Evolutionary conservation across 2,888 invertebrate species (phyloP), one percentile per base, ranked within the genome.

Genomic region (Limenitis camilla): DNA sequence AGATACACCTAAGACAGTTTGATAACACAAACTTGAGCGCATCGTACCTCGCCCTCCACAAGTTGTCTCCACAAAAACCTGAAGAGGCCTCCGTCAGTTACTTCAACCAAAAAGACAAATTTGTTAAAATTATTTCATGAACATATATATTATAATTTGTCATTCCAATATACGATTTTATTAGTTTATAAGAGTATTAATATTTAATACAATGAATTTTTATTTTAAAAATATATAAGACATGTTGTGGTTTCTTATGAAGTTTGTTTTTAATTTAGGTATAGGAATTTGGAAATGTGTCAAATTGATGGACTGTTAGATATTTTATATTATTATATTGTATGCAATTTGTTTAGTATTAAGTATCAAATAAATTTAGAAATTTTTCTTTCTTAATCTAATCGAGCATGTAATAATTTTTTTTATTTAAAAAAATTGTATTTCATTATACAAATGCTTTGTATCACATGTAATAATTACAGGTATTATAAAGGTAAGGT

Each of bases 1-100:
- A 93, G 92, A 92, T 93, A 61, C 93, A 93, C 74, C 78, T 93
- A 57, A 81, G 93, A 53, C 92, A 92, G 67, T 94, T 93, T 73
- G 92, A 93, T 63, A 89, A 84, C 30, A 91, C 92, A 1, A 81
- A 86, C 49, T 72, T 84, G 30, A 85, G 90, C 11, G 89, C 92
- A 2, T 90, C 91, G 1, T 90, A 90, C 64, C 68, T 85, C 33
- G 88, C 81, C 57, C 75, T 90, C 1, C 83, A 77, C 65, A 82
- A 78, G 60, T 71, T 78, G 71, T 76, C 82, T 2, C 47, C 68
- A 0, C 42, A 66, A 30, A 72, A 74, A 46, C 59, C 79, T 0
- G 82, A 84, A 27, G 80, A 80, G 61, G 84, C 82, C 0, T 69
- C 79, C 0, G 85, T 86, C 44, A 87, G 81, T 57, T 87, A 81